Evolutionary conservation across 2,797 vertebrate genomes (phyloP), one percentile per base, ranked within the genome.

Genomic region (Sebastes variabilis): DNA sequence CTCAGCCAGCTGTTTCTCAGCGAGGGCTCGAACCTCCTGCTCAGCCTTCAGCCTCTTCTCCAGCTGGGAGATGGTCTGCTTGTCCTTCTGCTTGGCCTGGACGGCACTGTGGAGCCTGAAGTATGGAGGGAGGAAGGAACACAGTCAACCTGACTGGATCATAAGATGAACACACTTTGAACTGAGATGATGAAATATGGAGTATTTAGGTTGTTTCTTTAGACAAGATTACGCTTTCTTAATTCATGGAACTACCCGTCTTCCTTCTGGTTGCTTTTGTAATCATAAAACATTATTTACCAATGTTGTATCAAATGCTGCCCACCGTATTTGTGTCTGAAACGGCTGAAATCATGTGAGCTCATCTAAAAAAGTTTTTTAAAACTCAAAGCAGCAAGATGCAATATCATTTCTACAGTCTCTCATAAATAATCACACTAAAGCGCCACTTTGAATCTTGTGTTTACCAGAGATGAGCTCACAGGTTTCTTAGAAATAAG

Each of bases 1-100:
- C 56, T 99, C 98, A 69, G 97, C 96, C 94, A 99, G 94, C 87
- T 98, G 98, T 80, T 99, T 99, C 94, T 99, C 98, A 83, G 97
- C 97, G 34, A 96, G 95, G 66, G 95, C 95, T 27, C 97, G 94
- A 13, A 98, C 97, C 88, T 99, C 98, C 93, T 98, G 98, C 93
- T 99, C 98, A 4, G 96, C 97, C 94, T 99, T 99, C 52, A 99
- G 95, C 64, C 97, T 97, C 93, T 99, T 99, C 95, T 99, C 98
- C 94, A 99, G 93, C 95, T 98, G 98, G 87, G 96, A 97, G 94
- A 99, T 98, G 72, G 94, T 98, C 90, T 99, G 98, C 89, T 99
- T 99, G 87, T 99, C 98, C 94, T 99, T 99, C 83, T 99, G 98
- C 88, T 99, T 99, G 95, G 97, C 97, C 88, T 99, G 98, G 72